Evolutionary conservation across 1,140 invertebrate species (phyloP), one percentile per base, ranked within the genome.

Genomic region (Sinella curviseta): DNA sequence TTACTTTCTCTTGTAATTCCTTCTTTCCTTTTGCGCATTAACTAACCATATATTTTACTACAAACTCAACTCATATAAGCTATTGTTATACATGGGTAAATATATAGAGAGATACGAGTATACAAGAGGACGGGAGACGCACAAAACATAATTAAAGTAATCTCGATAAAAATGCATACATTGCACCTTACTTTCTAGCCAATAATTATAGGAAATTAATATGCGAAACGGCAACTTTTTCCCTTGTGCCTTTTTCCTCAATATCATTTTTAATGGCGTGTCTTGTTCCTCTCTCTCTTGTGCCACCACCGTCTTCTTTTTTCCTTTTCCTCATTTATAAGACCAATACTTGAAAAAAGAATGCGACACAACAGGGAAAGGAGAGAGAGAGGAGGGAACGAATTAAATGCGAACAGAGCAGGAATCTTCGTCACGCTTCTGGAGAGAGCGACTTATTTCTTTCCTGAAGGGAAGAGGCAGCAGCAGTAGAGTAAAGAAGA

Each of bases 171-270:
- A 85, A 83, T 84, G 84, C 84, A 84, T 81, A 82, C 84, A 84
- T 84, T 80, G 84, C 84, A 85, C 84, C 83, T 84, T 84, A 80
- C 75, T 77, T 78, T 80, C 75, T 77, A 78, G 77, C 82, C 84
- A 85, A 85, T 85, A 84, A 85, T 85, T 85, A 84, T 83, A 81
- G 82, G 83, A 82, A 85, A 84, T 85, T 85, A 85, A 85, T 85
- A 85, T 84, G 84, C 83, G 80, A 81, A 60, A 83, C 80, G 80
- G 75, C 78, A 80, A 83, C 77, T 84, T 80, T 54, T 74, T 54
- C 73, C 78, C 73, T 48, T 75, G 34, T 36, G 74, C 36, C 36
- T 75, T 70, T 33, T 70, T n/a, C 39, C 39, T 48, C 30, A 70
- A 14, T 70, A 60, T 17, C 14, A 4, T 4, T 60, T 60, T 60